phyloP scores from a whole-genome alignment of 2,797 vertebrate genomes.

The Avahi laniger region DNA sequence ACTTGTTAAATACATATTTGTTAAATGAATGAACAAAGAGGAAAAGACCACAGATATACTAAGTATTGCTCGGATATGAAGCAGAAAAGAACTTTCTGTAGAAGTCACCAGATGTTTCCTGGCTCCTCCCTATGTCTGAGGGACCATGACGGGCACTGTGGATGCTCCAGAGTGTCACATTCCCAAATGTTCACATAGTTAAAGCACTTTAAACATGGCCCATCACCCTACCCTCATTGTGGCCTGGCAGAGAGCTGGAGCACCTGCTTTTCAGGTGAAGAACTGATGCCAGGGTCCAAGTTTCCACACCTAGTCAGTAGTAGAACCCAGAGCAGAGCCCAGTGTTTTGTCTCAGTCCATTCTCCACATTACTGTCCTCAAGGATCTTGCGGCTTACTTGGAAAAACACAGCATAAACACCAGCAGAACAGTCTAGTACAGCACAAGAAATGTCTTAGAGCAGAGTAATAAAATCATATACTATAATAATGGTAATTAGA shows the following conservation, averaged over 20 bases:
- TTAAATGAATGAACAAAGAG: neutral
- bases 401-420: neutral
- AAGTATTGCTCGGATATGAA: neutral
- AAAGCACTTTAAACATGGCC: neutral
- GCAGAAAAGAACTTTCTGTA: neutral
- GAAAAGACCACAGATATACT: neutral
- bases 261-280: neutral
- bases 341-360: neutral
- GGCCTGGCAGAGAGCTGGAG: neutral
- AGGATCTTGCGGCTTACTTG: neutral
- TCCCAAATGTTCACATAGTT: neutral
- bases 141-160: neutral
- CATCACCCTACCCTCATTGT: neutral
- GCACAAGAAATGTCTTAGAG: neutral
- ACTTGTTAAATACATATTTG: neutral
- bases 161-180: too few species aligned
- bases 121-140: neutral
- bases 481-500: neutral
- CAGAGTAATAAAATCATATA: neutral
- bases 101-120: neutral
- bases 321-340: neutral
- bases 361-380: neutral
- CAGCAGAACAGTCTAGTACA: neutral
- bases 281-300: neutral
- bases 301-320: neutral